phyloP scores from a whole-genome alignment of 2,113 vertebrate species.

The Hippocampus barbouri region DNA sequence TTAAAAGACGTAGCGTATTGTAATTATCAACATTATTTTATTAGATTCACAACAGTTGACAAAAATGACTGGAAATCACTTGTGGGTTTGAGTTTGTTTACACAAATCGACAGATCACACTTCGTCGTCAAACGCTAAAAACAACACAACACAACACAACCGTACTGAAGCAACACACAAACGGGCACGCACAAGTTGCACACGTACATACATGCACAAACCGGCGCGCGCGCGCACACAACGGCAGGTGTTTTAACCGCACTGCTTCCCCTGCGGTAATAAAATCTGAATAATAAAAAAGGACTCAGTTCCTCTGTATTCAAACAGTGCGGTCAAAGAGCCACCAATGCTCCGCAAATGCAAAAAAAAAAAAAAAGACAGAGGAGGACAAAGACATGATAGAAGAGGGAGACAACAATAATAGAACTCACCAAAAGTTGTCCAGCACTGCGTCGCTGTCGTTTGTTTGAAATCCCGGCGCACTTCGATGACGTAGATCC shows the following conservation, averaged over 20 bases:
- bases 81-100: not conserved
- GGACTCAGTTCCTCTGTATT: slow-evolving; percentile 47
- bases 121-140: slow-evolving; percentile 14
- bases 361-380: not conserved
- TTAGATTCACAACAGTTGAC: not conserved
- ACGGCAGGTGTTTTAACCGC: slow-evolving; percentile 60
- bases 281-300: slow-evolving; percentile 56
- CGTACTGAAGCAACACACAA: not conserved
- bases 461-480: not conserved
- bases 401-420: not conserved
- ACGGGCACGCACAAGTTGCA: too few relatives aligned
- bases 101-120: not conserved
- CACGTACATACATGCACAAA: slow-evolving; percentile 3
- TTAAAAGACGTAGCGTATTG: not conserved
- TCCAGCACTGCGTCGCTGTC: not conserved
- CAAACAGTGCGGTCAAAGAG: slow-evolving; percentile 56
- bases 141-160: slow-evolving; percentile 42
- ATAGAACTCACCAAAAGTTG: slow-evolving; percentile 25
- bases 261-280: slow-evolving; percentile 56
- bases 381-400: not conserved
- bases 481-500: slow-evolving; percentile 46
- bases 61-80: not conserved
- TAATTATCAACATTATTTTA: not conserved
- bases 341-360: slow-evolving; percentile 1
- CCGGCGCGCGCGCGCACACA: not conserved